These are phyloP conservation scores for Gastracanthus pulcherrimus DNA, from an alignment of 2,888 invertebrate species.

Conservation along the genomic window DNA sequence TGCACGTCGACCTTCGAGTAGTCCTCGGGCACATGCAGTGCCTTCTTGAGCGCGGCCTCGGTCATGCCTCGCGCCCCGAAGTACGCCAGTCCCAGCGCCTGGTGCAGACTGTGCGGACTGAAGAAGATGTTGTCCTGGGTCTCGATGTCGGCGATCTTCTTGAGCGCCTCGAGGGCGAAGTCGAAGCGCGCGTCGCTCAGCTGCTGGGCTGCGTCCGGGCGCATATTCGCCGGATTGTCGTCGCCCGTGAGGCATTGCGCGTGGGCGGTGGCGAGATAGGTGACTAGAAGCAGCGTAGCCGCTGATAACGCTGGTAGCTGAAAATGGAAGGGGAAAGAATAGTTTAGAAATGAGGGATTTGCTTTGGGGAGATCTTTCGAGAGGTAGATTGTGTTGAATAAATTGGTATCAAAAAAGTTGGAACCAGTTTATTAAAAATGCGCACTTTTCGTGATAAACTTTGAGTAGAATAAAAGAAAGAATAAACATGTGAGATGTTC, in stretches of 20 bases:
- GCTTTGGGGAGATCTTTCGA: no score
- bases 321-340: neutral
- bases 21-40: constrained; percentile 81
- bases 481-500: no score
- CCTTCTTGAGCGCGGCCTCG: constrained; percentile 82
- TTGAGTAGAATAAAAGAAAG: no score
- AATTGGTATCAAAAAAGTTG: no score
- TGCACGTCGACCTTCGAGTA: constrained; percentile 86
- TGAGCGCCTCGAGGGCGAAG: constrained; percentile 86
- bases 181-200: constrained; percentile 82
- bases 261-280: constrained; percentile 30
- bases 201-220: constrained; percentile 71
- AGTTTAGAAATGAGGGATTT: no score
- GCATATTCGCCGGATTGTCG: constrained; percentile 72
- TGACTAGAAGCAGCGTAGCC: constrained; percentile 58
- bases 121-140: constrained; percentile 90
- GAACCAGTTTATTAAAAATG: no score
- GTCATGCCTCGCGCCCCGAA: constrained; percentile 87
- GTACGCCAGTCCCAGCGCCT: constrained; percentile 88
- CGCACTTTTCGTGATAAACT: no score
- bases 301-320: constrained; percentile 52
- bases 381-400: no score
- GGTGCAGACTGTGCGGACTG: constrained; percentile 92
- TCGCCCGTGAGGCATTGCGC: constrained; percentile 79
- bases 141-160: constrained; percentile 82